Conservation (phyloP, 2,797 vertebrate genomes). For the Crypturellus tataupa region DNA sequence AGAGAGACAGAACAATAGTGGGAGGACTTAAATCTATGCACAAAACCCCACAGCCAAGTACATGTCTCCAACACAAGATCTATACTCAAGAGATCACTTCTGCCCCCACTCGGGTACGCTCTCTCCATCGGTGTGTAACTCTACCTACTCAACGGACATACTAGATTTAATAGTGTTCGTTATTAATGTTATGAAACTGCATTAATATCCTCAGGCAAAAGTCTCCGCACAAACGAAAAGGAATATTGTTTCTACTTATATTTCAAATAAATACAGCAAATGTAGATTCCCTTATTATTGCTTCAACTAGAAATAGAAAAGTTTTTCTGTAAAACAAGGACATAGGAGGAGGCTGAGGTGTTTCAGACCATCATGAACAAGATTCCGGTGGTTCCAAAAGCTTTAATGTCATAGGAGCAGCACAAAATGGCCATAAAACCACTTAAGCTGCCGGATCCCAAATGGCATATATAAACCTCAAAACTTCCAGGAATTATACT, state of each 20-base stretch:
- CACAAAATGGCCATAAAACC: conserved; percentile 25
- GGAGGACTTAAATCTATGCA: neutral
- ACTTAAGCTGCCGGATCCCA: conserved; percentile 5
- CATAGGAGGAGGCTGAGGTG: neutral
- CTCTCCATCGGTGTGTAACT: conserved; percentile 17
- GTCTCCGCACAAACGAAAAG: conserved; percentile 61
- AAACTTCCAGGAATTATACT: neutral
- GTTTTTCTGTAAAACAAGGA: neutral
- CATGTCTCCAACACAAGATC: neutral
- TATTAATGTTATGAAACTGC: conserved; percentile 46
- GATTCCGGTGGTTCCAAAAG: neutral
- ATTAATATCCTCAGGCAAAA: conserved; percentile 69
- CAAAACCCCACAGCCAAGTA: neutral
- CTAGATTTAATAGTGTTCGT: conserved; percentile 47
- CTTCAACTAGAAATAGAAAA: neutral
- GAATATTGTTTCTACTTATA: conserved; percentile 45
- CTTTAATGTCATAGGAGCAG: neutral
- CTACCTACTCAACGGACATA: conserved; percentile 36
- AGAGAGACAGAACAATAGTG: neutral
- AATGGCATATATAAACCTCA: conserved; percentile 8
- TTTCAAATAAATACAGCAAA: neutral
- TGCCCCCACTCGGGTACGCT: neutral
- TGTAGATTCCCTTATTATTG: neutral
- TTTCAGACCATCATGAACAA: neutral
- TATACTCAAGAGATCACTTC: neutral